These are phyloP conservation scores for Ditula angustiorana DNA, from an alignment of 2,888 invertebrate species.

Conservation along the genomic window DNA sequence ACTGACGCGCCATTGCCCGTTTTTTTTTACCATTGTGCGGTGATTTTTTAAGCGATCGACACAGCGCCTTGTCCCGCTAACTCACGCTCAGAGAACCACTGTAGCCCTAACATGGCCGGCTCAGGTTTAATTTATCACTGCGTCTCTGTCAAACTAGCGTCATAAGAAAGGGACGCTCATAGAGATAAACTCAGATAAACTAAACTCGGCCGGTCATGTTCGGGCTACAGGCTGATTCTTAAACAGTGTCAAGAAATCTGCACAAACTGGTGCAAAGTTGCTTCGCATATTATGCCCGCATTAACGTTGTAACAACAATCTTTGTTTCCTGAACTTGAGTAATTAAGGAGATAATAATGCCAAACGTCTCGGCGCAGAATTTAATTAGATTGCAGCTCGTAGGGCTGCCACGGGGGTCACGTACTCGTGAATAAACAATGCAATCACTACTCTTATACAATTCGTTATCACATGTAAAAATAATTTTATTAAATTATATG, in stretches of 20 bases:
- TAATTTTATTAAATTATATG: too few relatives aligned
- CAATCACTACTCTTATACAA: neutral
- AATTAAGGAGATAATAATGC: constrained; percentile 39
- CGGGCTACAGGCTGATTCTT: neutral
- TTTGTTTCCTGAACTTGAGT: constrained; percentile 39
- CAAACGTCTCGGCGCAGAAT: constrained; percentile 38
- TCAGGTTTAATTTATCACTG: too few relatives aligned
- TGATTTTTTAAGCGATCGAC: neutral
- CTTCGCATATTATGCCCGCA: constrained; percentile 2
- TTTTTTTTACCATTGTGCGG: too few relatives aligned
- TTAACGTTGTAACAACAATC: constrained; percentile 38
- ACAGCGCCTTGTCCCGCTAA: too few relatives aligned
- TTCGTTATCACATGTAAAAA: neutral
- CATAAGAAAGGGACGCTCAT: too few relatives aligned
- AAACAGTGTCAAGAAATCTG: neutral
- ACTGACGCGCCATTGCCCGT: too few relatives aligned
- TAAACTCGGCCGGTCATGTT: too few relatives aligned
- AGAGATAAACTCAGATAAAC: too few relatives aligned
- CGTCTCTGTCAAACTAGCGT: too few relatives aligned
- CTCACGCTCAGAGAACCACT: too few relatives aligned
- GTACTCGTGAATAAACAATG: neutral
- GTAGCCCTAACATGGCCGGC: too few relatives aligned
- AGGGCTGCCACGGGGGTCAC: constrained; percentile 16
- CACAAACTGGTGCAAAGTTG: neutral
- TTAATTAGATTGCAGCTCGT: constrained; percentile 36